phyloP scores from a whole-genome alignment of 2,888 invertebrate species.

The Hymenopus coronatus region DNA sequence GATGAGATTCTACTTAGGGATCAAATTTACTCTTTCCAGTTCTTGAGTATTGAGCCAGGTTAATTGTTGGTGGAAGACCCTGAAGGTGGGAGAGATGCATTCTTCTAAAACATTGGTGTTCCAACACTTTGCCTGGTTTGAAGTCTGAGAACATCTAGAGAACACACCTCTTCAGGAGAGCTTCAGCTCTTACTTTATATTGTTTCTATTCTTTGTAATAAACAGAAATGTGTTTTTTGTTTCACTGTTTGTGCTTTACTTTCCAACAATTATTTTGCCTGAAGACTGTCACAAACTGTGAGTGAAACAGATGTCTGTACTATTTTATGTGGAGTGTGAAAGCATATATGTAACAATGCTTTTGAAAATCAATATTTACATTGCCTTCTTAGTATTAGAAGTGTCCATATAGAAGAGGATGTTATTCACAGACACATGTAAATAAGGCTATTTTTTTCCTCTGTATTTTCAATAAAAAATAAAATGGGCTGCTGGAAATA shows the following conservation, averaged over 20 bases:
- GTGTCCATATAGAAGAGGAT: neutral
- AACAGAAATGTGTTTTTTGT: neutral
- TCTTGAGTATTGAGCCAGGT: too few relatives aligned
- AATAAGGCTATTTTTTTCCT: neutral
- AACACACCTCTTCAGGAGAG: too few relatives aligned
- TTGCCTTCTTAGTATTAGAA: neutral
- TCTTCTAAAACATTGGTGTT: too few relatives aligned
- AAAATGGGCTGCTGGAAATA: neutral
- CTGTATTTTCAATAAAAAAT: neutral
- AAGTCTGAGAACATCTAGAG: too few relatives aligned
- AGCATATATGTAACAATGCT: neutral
- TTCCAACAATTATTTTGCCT: neutral
- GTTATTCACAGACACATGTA: neutral
- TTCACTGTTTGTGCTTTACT: neutral
- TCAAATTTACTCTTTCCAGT: too few relatives aligned
- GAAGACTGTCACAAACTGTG: neutral
- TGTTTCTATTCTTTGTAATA: neutral
- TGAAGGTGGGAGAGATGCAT: too few relatives aligned
- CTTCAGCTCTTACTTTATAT: too few relatives aligned
- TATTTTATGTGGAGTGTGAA: neutral
- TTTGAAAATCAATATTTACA: neutral
- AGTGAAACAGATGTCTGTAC: neutral
- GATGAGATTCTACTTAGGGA: too few relatives aligned
- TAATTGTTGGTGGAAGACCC: too few relatives aligned
- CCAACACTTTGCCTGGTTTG: too few relatives aligned